These are phyloP conservation scores for Aspidiotus rigidus DNA, from an alignment of 2,888 invertebrate genomes.

Conservation along the genomic window DNA sequence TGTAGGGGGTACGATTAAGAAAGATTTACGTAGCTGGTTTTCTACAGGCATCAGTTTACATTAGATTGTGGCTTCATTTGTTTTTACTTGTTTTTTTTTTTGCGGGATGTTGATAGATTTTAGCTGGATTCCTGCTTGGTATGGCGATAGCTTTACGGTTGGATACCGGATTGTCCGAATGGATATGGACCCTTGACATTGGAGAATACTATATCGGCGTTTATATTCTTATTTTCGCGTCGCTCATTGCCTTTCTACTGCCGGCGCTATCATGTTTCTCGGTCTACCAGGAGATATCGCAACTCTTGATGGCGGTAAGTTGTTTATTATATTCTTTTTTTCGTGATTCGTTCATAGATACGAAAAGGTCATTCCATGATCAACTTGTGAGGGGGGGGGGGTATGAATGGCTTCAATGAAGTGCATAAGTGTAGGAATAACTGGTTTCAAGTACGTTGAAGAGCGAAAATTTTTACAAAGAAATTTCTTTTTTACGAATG, in stretches of 20 bases:
- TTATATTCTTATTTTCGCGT: conserved; percentile 65
- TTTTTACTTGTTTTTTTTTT: conserved; percentile 19
- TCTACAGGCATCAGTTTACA: neutral
- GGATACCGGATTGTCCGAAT: conserved; percentile 72
- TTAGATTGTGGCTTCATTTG: conserved; percentile 32
- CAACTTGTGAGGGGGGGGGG: too few species aligned
- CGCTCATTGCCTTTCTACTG: conserved; percentile 63
- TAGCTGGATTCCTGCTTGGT: conserved; percentile 68
- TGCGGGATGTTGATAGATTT: conserved; percentile 49
- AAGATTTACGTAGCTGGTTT: conserved; percentile 13
- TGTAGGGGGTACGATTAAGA: conserved; percentile 8
- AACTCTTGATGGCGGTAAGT: conserved; percentile 62
- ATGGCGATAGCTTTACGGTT: conserved; percentile 72
- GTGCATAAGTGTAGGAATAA: too few species aligned
- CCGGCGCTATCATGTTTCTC: conserved; percentile 74
- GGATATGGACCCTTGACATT: conserved; percentile 65
- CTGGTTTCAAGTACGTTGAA: too few species aligned
- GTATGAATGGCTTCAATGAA: too few species aligned
- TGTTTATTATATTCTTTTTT: conserved; percentile 13
- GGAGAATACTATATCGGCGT: conserved; percentile 72
- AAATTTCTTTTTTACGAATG: too few species aligned
- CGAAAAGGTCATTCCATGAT: too few species aligned
- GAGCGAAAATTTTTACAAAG: too few species aligned
- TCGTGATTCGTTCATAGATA: too few species aligned
- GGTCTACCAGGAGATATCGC: conserved; percentile 65